A percentile compares a stretch with the other conserved stretches of the same genome.
Evolutionary conservation across 2,888 invertebrate species (phyloP).

Genomic region (Protonemura montana): DNA sequence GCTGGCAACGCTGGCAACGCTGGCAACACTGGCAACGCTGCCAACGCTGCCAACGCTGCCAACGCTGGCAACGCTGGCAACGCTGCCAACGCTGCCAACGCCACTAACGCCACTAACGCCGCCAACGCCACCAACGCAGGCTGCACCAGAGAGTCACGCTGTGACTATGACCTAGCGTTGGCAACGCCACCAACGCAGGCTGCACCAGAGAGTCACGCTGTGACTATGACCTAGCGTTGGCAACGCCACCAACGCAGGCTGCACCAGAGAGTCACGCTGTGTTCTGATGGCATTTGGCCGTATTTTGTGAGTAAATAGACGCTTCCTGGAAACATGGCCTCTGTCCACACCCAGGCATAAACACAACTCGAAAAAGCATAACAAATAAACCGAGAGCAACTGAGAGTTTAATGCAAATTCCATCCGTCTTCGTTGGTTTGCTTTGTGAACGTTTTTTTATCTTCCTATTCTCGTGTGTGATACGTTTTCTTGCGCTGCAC

Average conservation of each 20-base stretch:
- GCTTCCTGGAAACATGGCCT: slow-evolving; percentile 50
- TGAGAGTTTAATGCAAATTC: slow-evolving; percentile 50
- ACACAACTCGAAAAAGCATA: slow-evolving; percentile 51
- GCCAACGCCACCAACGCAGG: too few relatives aligned
- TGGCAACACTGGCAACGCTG: too few relatives aligned
- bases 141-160: too few relatives aligned
- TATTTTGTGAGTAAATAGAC: slow-evolving; percentile 51
- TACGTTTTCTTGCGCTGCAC: not conserved
- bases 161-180: slow-evolving; percentile 46
- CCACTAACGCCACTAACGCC: too few relatives aligned
- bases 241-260: not conserved
- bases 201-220: too few relatives aligned
- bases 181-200: slow-evolving; percentile 44
- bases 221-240: not conserved
- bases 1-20: too few relatives aligned
- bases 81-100: too few relatives aligned
- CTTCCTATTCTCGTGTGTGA: slow-evolving; percentile 1
- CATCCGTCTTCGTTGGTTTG: slow-evolving; percentile 44
- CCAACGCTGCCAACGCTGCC: too few relatives aligned
- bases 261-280: not conserved
- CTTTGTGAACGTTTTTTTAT: slow-evolving; percentile 10
- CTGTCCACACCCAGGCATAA: slow-evolving; percentile 50
- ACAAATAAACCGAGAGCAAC: slow-evolving; percentile 50
- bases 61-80: too few relatives aligned
- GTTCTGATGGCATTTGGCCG: slow-evolving; percentile 43